A percentile compares a stretch with the other conserved stretches of the same genome.
These are phyloP conservation scores for Spea hammondii DNA, from an alignment of 2,797 vertebrate genomes.

Conservation along the genomic window DNA sequence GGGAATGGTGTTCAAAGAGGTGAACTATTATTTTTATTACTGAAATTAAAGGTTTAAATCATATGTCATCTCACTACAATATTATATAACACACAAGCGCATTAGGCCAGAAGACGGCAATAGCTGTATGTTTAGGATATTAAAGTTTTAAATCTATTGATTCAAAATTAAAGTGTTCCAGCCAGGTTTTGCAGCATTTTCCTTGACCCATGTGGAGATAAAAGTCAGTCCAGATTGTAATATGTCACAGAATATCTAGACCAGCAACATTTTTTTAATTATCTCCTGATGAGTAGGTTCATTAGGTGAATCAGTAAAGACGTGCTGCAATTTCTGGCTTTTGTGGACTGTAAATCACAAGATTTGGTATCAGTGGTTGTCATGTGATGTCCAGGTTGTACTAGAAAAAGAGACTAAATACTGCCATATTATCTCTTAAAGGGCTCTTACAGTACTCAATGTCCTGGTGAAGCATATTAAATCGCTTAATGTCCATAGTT, in stretches of 20 bases:
- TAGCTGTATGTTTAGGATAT: conserved; percentile 30
- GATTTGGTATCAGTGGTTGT: too few species aligned
- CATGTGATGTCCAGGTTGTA: too few species aligned
- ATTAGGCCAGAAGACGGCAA: conserved; percentile 16
- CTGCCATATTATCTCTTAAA: too few species aligned
- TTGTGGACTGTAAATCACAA: too few species aligned
- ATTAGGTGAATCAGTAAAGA: neutral
- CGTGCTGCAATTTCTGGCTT: too few species aligned
- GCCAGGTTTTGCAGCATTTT: conserved; percentile 26
- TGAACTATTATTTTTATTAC: conserved; percentile 21
- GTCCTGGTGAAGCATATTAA: too few species aligned
- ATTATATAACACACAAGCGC: neutral
- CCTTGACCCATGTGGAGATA: conserved; percentile 30
- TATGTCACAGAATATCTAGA: conserved; percentile 3
- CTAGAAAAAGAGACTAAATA: too few species aligned
- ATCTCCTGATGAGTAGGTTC: neutral
- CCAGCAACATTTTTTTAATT: conserved; percentile 1
- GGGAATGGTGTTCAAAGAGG: conserved; percentile 8
- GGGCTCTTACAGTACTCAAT: too few species aligned
- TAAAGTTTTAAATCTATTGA: conserved; percentile 52
- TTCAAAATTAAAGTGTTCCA: conserved; percentile 29
- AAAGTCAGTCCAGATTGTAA: conserved; percentile 18
- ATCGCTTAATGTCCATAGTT: too few species aligned
- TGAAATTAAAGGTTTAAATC: conserved; percentile 47
- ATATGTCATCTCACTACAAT: conserved; percentile 11